A percentile compares a stretch with the other conserved stretches of the same genome.
Evolutionary conservation across 1,140 invertebrate genomes (phyloP).

Genomic region (Drosophila neocordata): DNA sequence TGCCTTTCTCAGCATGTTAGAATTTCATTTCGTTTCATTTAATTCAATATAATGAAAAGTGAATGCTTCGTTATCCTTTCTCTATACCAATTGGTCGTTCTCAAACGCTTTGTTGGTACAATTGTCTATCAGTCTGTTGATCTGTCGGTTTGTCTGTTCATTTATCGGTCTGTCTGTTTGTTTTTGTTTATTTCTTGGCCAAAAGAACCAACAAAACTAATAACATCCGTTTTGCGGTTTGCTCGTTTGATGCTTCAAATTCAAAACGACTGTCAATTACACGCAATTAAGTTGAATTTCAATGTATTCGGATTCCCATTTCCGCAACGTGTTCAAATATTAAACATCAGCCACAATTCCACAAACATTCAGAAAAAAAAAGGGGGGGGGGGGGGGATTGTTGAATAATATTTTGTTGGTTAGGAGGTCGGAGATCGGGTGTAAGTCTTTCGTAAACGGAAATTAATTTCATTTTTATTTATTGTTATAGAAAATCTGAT

Average conservation of each 20-base stretch:
- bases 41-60: neutral
- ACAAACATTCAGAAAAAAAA: slow-evolving; percentile 32
- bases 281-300: slow-evolving; percentile 70
- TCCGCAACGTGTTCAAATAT: slow-evolving; percentile 58
- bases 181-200: neutral
- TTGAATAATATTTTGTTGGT: slow-evolving; percentile 27
- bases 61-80: neutral
- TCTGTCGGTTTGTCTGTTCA: neutral
- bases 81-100: too few species aligned
- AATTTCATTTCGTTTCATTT: slow-evolving; percentile 7
- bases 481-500: slow-evolving; percentile 65
- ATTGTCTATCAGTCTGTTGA: too few species aligned
- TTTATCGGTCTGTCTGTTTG: neutral
- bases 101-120: neutral
- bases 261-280: slow-evolving; percentile 69
- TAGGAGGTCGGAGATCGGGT: neutral
- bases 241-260: slow-evolving; percentile 46
- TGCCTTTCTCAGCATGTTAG: neutral
- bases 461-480: slow-evolving; percentile 76
- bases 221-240: slow-evolving; percentile 61
- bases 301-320: slow-evolving; percentile 67
- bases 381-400: neutral
- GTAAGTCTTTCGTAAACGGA: slow-evolving; percentile 52
- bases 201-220: slow-evolving; percentile 47
- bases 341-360: slow-evolving; percentile 58